These are phyloP conservation scores for Crenichthys baileyi DNA, from an alignment of 2,797 vertebrate species.

Conservation along the genomic window DNA sequence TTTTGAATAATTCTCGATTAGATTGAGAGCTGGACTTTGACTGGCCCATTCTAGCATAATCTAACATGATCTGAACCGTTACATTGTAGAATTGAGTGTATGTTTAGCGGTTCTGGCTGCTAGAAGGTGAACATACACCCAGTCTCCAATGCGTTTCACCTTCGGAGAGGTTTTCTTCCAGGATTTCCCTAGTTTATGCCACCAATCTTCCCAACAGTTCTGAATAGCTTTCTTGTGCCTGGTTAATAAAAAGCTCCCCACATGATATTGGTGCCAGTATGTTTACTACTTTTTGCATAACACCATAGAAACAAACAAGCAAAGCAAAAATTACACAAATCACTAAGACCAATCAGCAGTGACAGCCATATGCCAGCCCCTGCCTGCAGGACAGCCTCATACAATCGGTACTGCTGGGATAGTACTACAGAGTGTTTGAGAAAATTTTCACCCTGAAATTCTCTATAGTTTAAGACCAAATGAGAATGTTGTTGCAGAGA, in stretches of 20 bases:
- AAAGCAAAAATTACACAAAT: background rate
- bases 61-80: background rate
- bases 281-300: background rate
- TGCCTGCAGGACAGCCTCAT: background rate
- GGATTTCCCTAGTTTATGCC: background rate
- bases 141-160: background rate
- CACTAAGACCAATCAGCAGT: background rate
- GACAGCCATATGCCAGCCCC: background rate
- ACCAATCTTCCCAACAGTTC: background rate
- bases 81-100: background rate
- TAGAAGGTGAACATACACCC: too few relatives aligned
- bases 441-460: background rate
- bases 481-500: background rate
- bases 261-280: background rate
- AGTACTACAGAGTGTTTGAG: background rate
- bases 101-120: background rate
- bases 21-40: background rate
- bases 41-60: background rate
- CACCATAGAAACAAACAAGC: background rate
- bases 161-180: background rate
- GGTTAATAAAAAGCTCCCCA: background rate
- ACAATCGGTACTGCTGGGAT: background rate
- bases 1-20: background rate
- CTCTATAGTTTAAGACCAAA: background rate
- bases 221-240: background rate